A percentile compares a stretch with the other conserved stretches of the same genome.
These are phyloP conservation scores for Pavo muticus DNA, from an alignment of 2,113 vertebrate genomes.

Conservation along the genomic window DNA sequence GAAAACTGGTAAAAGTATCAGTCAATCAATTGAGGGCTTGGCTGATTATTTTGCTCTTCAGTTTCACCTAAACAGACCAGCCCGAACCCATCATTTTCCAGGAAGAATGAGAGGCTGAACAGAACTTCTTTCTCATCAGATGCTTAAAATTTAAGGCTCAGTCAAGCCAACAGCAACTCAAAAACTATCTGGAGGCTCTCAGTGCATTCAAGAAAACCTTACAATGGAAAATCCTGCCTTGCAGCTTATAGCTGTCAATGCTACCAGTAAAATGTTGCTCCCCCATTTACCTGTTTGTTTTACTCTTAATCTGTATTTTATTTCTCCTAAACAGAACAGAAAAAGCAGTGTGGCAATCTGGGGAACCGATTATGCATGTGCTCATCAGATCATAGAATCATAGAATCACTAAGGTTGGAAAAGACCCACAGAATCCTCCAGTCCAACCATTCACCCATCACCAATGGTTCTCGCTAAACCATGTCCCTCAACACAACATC, in stretches of 20 bases:
- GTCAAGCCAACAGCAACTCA: not conserved
- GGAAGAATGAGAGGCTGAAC: not conserved
- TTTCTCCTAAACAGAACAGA: not conserved
- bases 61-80: not conserved
- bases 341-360: not conserved
- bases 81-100: not conserved
- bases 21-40: not conserved
- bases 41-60: not conserved
- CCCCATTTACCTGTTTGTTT: not conserved
- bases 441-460: too few species aligned
- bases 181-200: not conserved
- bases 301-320: not conserved
- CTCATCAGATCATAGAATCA: not conserved
- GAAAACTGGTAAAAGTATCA: not conserved
- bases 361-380: not conserved
- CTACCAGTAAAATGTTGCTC: fast-evolving
- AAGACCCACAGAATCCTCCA: too few species aligned
- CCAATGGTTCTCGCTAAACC: too few species aligned
- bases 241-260: not conserved
- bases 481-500: too few species aligned
- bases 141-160: not conserved
- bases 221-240: not conserved
- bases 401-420: too few species aligned
- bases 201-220: not conserved
- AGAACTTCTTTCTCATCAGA: not conserved